Evolutionary conservation across 2,888 invertebrate species (phyloP), one percentile per base, ranked within the genome.

Genomic region (Venusia cambrica): DNA sequence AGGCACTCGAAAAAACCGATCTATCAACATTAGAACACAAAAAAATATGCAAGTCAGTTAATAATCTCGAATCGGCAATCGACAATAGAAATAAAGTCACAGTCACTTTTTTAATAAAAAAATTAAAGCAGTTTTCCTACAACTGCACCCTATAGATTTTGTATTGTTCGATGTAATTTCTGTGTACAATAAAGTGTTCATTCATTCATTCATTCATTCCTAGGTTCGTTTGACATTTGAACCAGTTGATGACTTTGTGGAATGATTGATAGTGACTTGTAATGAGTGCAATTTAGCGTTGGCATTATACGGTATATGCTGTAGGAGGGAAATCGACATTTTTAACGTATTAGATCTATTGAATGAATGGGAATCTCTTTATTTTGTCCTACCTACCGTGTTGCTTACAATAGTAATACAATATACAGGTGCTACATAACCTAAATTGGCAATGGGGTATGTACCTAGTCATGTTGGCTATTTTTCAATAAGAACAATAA

Each of bases 31-130:
- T 85, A 87, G 73, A 79, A 83, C 75, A 87, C 83, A 87, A 87
- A 87, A 73, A 87, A 84, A 83, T 77, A 81, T 84, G 87, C 87
- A 87, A 87, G 87, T 87, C 87, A 87, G 80, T 81, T 85, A 84
- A 85, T 87, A 87, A 87, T 83, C 79, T 84, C 70, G 80, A 84
- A 85, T 84, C 79, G 80, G 77, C 81, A 84, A 75, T 85, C 78
- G 70, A 87, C 87, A 87, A 87, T 87, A 68, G 85, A 81, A 87
- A 87, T 87, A 87, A 83, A 85, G 84, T 85, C 77, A 78, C 78
- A 83, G 87, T 87, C 85, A 85, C 78, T 87, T 87, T 87, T 87
- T 87, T 87, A 87, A 87, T 85, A 85, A 84, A 81, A 70, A 83
- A 87, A 87, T 85, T 85, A 84, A 81, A 70, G 84, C 83, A 78